Percentiles rank a stretch among this genome's conserved stretches.
These are phyloP conservation scores for Gasterosteus nipponicus DNA, from an alignment of 2,113 vertebrate genomes.

Conservation along the genomic window DNA sequence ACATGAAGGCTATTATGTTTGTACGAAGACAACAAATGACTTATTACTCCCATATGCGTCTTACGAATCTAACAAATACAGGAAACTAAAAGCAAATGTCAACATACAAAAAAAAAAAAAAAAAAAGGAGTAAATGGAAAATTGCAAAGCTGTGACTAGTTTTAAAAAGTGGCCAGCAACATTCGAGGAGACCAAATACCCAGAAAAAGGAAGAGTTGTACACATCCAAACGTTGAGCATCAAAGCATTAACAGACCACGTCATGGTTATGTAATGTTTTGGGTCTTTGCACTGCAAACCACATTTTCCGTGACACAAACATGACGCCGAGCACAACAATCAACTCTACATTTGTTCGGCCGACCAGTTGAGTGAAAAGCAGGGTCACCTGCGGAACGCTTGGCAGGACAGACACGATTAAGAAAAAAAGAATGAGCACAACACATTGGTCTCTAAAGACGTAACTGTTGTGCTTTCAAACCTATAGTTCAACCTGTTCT, in stretches of 20 bases:
- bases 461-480: background rate
- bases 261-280: conserved; percentile 53
- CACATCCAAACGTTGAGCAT: conserved; percentile 30
- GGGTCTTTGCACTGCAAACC: conserved; percentile 20
- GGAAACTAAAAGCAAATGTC: conserved; percentile 59
- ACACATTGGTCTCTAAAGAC: background rate
- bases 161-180: conserved; percentile 26
- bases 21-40: conserved; percentile 26
- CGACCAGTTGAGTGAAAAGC: conserved; percentile 18
- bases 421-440: conserved; percentile 1
- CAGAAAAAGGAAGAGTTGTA: conserved; percentile 2
- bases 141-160: conserved; percentile 43
- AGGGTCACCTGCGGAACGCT: conserved; percentile 35
- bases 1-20: conserved; percentile 26
- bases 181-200: conserved; percentile 15
- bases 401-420: conserved; percentile 20
- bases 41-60: conserved; percentile 40
- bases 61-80: conserved; percentile 36
- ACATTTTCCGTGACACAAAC: conserved; percentile 19
- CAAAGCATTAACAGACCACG: conserved; percentile 34
- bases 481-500: background rate
- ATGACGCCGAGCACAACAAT: conserved; percentile 44
- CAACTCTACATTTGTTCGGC: conserved; percentile 31
- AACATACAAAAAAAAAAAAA: conserved; percentile 5
- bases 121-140: conserved; percentile 20